A percentile compares a stretch with the other conserved stretches of the same genome.
Conservation (phyloP, 1,140 invertebrate genomes). For the Ectropis grisescens region DNA sequence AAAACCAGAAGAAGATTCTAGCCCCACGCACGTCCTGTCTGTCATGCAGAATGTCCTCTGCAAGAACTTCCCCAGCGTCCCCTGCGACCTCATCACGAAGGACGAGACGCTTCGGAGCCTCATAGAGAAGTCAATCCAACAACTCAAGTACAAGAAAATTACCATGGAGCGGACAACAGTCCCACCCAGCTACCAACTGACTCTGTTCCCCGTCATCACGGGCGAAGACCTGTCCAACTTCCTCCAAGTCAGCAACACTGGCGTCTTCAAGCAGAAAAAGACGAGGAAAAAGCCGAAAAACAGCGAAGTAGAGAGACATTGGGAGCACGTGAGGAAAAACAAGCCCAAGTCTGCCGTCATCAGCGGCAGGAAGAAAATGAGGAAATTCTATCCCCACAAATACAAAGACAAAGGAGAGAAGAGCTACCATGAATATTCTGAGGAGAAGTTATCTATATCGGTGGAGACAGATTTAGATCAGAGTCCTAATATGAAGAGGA, state of each 20-base stretch:
- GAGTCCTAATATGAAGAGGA: conserved; percentile 13
- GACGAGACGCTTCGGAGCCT: conserved; percentile 38
- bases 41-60: conserved; percentile 51
- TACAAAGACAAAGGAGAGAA: conserved; percentile 32
- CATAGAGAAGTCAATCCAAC: conserved; percentile 44
- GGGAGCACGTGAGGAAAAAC: conserved; percentile 13
- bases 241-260: conserved; percentile 20
- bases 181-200: conserved; percentile 11
- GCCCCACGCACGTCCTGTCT: conserved; percentile 17
- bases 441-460: conserved; percentile 44
- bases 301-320: conserved; percentile 5
- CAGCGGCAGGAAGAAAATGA: conserved; percentile 36
- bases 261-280: conserved; percentile 11
- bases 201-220: conserved; percentile 30
- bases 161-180: conserved; percentile 26
- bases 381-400: conserved; percentile 53
- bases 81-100: conserved; percentile 37
- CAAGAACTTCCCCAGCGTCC: conserved; percentile 44
- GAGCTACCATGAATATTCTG: conserved; percentile 19
- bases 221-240: conserved; percentile 38
- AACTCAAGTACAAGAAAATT: conserved; percentile 38
- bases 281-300: conserved; percentile 9
- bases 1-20: conserved; percentile 1
- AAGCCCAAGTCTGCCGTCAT: conserved; percentile 22
- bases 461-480: conserved; percentile 20